Conservation (phyloP, 2,888 invertebrate genomes). For the Encarsia formosa region DNA sequence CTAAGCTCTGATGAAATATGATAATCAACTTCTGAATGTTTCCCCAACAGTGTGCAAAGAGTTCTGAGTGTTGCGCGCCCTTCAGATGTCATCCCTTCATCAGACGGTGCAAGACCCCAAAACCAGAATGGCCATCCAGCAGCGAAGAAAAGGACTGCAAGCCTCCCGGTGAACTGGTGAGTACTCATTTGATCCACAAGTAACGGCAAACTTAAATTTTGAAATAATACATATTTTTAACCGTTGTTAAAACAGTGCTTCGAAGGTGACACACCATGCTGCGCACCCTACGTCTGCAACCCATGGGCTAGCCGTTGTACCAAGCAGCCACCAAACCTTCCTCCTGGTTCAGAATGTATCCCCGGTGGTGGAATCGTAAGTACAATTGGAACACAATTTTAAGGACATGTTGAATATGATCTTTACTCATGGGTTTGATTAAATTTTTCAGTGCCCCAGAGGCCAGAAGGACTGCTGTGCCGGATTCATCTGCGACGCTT, state of each 20-base stretch:
- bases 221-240: background rate
- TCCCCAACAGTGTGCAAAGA: conserved; percentile 13
- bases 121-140: background rate
- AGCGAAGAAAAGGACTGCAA: background rate
- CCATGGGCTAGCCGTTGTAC: conserved; percentile 25
- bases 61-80: conserved; percentile 18
- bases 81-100: conserved; percentile 7
- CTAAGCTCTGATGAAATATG: too few relatives aligned
- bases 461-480: conserved; percentile 19
- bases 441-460: conserved; percentile 10
- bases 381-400: background rate
- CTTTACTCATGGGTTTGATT: background rate
- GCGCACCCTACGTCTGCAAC: conserved; percentile 16
- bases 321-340: conserved; percentile 1
- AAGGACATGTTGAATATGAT: too few relatives aligned
- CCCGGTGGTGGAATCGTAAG: conserved; percentile 11
- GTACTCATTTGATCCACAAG: background rate
- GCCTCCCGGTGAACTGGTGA: conserved; percentile 11
- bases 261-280: conserved; percentile 9
- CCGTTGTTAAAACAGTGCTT: conserved; percentile 13
- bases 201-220: background rate
- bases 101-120: conserved; percentile 2
- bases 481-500: conserved; percentile 19
- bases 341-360: conserved; percentile 2
- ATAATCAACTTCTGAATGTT: too few relatives aligned